phyloP scores from a whole-genome alignment of 2,113 vertebrate genomes.

The Corythornis vintsioides region DNA sequence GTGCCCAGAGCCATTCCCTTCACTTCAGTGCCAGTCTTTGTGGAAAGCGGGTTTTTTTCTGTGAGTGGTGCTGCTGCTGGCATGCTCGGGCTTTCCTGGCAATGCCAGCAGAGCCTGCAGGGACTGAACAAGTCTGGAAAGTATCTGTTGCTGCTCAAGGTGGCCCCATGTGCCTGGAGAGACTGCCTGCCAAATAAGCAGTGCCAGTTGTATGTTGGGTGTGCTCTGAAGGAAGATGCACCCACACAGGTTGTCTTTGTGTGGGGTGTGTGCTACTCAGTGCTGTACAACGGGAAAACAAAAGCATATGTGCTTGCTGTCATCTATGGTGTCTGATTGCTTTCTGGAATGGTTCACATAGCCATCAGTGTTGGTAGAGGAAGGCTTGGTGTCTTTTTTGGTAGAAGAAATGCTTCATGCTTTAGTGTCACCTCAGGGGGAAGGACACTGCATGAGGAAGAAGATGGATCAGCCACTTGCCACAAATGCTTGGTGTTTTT shows the following conservation, averaged over 20 bases:
- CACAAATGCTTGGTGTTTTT: neutral
- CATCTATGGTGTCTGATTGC: neutral
- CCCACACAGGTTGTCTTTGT: conserved; percentile 20
- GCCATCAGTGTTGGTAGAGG: neutral
- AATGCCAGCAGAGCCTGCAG: neutral
- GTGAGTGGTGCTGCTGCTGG: neutral
- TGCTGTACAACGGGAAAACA: neutral
- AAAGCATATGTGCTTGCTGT: neutral
- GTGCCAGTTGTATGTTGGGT: neutral
- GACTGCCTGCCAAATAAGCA: neutral
- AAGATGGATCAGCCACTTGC: neutral
- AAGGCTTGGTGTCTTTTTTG: neutral
- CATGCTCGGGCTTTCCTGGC: conserved; percentile 24
- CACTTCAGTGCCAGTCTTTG: conserved; percentile 29
- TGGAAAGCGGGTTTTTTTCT: neutral
- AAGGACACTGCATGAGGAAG: neutral
- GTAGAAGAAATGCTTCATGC: neutral
- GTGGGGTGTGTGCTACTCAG: neutral
- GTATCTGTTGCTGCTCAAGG: conserved; percentile 14
- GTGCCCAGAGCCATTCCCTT: neutral
- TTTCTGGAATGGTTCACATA: neutral
- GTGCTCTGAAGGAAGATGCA: conserved; percentile 16
- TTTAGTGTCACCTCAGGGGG: neutral
- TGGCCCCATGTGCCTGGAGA: conserved; percentile 5
- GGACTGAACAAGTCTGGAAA: neutral